Conservation (phyloP, 2,888 invertebrate genomes). For the Acanthococcus lagerstroemiae region DNA sequence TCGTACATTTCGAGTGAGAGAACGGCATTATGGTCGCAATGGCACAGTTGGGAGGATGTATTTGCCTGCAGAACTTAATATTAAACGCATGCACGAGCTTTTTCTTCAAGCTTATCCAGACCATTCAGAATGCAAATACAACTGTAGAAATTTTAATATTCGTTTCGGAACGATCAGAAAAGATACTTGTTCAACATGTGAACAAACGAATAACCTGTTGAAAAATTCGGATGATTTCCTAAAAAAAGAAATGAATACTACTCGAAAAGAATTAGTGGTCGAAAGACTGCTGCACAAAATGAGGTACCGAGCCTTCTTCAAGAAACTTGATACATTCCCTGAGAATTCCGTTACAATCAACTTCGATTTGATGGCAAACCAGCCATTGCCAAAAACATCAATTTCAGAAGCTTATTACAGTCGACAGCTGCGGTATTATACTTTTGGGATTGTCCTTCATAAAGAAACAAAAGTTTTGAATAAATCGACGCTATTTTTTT, state of each 20-base stretch:
- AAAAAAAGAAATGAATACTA: neutral
- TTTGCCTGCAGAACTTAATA: neutral
- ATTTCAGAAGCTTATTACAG: neutral
- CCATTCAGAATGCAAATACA: neutral
- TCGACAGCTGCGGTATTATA: neutral
- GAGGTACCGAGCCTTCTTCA: neutral
- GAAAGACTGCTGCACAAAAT: neutral
- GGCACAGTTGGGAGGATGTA: neutral
- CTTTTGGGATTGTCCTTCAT: neutral
- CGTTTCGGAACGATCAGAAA: neutral
- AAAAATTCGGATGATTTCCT: neutral
- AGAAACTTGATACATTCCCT: neutral
- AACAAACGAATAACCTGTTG: neutral
- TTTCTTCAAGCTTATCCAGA: neutral
- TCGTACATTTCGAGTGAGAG: neutral
- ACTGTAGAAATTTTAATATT: neutral
- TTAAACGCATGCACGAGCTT: neutral
- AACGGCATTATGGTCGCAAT: neutral
- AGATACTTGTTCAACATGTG: neutral
- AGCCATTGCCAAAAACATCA: neutral
- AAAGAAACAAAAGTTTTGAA: neutral
- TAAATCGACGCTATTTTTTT: neutral
- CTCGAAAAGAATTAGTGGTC: neutral
- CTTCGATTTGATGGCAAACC: neutral
- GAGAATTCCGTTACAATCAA: neutral